A percentile compares a stretch with the other conserved stretches of the same genome.
Conservation (phyloP, 2,888 invertebrate species). For the Tanypteryx hageni region DNA sequence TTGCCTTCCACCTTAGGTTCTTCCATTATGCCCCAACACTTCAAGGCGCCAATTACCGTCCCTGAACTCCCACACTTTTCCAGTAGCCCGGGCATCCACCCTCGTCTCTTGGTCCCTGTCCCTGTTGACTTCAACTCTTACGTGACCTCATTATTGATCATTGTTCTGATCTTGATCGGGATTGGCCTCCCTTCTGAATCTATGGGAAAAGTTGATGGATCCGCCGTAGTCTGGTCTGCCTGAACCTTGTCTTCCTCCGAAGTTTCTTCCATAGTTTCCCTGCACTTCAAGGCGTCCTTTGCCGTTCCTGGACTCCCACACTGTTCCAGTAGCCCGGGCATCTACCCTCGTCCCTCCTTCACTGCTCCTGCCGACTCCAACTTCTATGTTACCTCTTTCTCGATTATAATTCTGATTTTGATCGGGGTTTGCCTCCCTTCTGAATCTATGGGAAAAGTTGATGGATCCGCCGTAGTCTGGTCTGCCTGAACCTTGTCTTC, state of each 20-base stretch:
- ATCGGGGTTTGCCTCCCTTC: neutral
- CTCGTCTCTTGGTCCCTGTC: constrained; percentile 44
- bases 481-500: neutral
- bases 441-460: neutral
- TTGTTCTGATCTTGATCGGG: neutral
- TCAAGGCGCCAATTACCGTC: constrained; percentile 58
- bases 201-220: neutral
- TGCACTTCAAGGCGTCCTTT: neutral
- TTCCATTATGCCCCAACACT: constrained; percentile 48
- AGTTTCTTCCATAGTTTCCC: neutral
- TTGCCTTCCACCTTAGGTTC: constrained; percentile 16
- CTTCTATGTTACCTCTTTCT: neutral
- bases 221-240: constrained; percentile 1
- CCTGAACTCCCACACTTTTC: constrained; percentile 55
- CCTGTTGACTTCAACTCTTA: neutral
- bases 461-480: neutral
- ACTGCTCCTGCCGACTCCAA: neutral
- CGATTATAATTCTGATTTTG: neutral
- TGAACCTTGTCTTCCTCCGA: neutral
- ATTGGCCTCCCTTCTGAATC: constrained; percentile 13
- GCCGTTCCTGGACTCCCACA: neutral
- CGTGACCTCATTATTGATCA: neutral
- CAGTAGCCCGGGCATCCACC: constrained; percentile 56
- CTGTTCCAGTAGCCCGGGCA: neutral
- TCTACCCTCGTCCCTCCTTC: neutral